Evolutionary conservation across 2,113 vertebrate genomes (phyloP).

Genomic region (Gnathonemus longibarbis): DNA sequence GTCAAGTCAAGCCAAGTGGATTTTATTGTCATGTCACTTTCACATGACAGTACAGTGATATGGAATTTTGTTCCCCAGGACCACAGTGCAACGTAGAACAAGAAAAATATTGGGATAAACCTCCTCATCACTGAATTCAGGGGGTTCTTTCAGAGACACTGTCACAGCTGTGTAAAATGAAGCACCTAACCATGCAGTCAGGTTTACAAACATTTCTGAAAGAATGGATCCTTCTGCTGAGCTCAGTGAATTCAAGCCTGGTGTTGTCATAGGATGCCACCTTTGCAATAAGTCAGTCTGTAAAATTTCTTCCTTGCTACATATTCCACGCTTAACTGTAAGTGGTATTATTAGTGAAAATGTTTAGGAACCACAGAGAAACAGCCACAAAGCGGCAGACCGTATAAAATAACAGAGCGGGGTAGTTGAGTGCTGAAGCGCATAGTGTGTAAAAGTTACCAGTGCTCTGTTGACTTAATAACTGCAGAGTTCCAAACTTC

Average conservation of each 20-base stretch:
- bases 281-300: neutral
- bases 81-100: neutral
- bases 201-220: neutral
- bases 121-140: neutral
- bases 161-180: neutral
- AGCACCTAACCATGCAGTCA: neutral
- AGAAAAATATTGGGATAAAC: neutral
- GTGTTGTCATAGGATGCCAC: neutral
- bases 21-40: neutral
- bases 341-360: neutral
- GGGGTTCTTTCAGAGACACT: neutral
- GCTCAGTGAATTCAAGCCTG: neutral
- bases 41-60: neutral
- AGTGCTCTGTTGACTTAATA: neutral
- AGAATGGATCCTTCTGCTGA: neutral
- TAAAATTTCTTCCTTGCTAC: neutral
- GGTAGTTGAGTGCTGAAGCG: neutral
- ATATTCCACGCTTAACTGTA: neutral
- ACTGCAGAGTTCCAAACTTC: neutral
- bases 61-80: neutral
- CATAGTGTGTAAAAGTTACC: too few relatives aligned
- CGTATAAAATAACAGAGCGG: neutral
- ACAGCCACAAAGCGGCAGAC: neutral
- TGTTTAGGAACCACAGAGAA: neutral
- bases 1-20: neutral